A percentile compares a stretch with the other conserved stretches of the same genome.
Conservation (phyloP, 2,113 vertebrate genomes). For the Elgaria multicarinata region DNA sequence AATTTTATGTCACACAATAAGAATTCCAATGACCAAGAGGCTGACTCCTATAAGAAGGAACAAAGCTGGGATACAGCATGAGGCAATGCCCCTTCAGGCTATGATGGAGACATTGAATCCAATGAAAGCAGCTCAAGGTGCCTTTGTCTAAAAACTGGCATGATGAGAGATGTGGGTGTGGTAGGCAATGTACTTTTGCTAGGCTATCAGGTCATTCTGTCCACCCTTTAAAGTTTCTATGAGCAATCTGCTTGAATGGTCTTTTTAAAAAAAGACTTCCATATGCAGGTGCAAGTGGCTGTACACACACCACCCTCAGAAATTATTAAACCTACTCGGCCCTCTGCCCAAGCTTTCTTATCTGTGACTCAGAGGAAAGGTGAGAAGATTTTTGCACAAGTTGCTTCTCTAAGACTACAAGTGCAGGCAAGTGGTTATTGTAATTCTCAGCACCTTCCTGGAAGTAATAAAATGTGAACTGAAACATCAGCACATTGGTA, state of each 20-base stretch:
- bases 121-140: slow-evolving; percentile 8
- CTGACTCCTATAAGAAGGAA: slow-evolving; percentile 38
- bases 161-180: neutral
- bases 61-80: slow-evolving; percentile 27
- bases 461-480: slow-evolving; percentile 73
- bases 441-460: slow-evolving; percentile 63
- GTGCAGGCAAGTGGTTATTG: slow-evolving; percentile 57
- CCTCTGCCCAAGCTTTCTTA: neutral
- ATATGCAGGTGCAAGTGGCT: neutral
- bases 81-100: slow-evolving; percentile 44
- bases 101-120: slow-evolving; percentile 9
- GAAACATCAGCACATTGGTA: slow-evolving; percentile 47
- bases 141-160: accelerated
- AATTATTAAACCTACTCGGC: slow-evolving; percentile 6
- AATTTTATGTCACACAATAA: slow-evolving; percentile 20
- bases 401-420: slow-evolving; percentile 45
- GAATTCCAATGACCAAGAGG: slow-evolving; percentile 18
- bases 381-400: slow-evolving; percentile 29
- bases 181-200: accelerated
- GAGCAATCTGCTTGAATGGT: slow-evolving; percentile 14
- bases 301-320: slow-evolving; percentile 12
- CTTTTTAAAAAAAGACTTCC: neutral
- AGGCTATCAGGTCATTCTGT: slow-evolving; percentile 16
- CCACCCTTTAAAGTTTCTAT: neutral
- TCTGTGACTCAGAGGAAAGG: slow-evolving; percentile 28